phyloP scores from a whole-genome alignment of 2,113 vertebrate genomes.

The Siniperca chuatsi region DNA sequence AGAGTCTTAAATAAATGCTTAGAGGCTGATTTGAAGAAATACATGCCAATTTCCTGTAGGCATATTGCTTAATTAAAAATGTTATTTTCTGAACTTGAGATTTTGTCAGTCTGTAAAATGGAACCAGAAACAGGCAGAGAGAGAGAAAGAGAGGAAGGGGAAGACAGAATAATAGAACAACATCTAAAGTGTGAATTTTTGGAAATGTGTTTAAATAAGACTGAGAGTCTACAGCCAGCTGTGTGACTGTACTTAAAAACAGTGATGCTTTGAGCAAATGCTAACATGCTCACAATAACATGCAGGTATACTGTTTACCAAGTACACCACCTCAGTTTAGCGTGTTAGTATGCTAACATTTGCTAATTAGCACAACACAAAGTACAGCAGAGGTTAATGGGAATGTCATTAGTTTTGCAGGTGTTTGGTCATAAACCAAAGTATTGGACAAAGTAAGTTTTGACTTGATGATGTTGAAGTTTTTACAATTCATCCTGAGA shows the following conservation, averaged over 20 bases:
- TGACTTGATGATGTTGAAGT: not conserved
- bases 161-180: not conserved
- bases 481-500: too few relatives aligned
- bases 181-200: conserved; percentile 14
- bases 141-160: not conserved
- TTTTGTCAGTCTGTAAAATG: conserved; percentile 46
- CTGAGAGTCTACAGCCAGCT: not conserved
- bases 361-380: not conserved
- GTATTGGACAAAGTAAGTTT: not conserved
- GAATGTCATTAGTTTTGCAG: not conserved
- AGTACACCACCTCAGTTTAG: not conserved
- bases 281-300: conserved; percentile 8
- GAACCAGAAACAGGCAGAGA: conserved; percentile 6
- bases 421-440: not conserved
- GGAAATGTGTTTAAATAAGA: conserved; percentile 2
- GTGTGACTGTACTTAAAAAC: not conserved
- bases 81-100: conserved; percentile 59
- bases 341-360: too few relatives aligned
- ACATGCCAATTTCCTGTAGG: conserved; percentile 57
- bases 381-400: not conserved
- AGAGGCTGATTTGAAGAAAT: conserved; percentile 63
- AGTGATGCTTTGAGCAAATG: not conserved
- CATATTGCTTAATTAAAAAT: conserved; percentile 73
- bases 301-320: not conserved
- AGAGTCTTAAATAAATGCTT: conserved; percentile 68